Evolutionary conservation across 2,888 invertebrate genomes (phyloP).

Genomic region (Leucoptera coffeella): DNA sequence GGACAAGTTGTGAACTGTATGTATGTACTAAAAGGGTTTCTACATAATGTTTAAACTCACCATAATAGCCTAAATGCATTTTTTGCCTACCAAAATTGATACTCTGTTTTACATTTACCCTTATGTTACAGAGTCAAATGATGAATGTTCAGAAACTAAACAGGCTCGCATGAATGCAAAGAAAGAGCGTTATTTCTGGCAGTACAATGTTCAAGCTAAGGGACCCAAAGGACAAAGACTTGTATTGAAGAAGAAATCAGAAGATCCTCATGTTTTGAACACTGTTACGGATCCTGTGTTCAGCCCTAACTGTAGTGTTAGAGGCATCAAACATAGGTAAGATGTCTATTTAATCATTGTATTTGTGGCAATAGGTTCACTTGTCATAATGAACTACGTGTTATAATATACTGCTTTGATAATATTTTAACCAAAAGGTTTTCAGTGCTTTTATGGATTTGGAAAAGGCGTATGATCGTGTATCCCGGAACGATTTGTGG

Average conservation of each 20-base stretch:
- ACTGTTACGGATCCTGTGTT: slow-evolving; percentile 95
- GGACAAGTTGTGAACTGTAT: too few species aligned
- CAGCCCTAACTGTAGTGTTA: slow-evolving; percentile 83
- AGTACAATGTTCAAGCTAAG: slow-evolving; percentile 97
- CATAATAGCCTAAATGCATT: too few species aligned
- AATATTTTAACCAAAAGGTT: too few species aligned
- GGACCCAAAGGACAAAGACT: slow-evolving; percentile 93
- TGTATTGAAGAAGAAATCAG: slow-evolving; percentile 75
- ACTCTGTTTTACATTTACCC: too few species aligned
- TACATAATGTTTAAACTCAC: too few species aligned
- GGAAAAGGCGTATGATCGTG: too few species aligned
- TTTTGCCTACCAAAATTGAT: too few species aligned
- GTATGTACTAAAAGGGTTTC: too few species aligned
- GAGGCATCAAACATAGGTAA: slow-evolving; percentile 84
- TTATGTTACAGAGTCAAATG: slow-evolving; percentile 54
- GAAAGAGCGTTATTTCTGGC: slow-evolving; percentile 92
- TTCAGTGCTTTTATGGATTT: too few species aligned
- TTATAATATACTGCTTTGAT: too few species aligned
- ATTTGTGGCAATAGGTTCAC: neutral
- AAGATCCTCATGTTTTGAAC: slow-evolving; percentile 88
- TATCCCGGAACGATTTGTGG: too few species aligned
- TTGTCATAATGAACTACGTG: too few species aligned
- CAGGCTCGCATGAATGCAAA: slow-evolving; percentile 44
- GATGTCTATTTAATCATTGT: neutral
- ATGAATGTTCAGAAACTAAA: slow-evolving; percentile 50